Percentiles rank a stretch among this genome's conserved stretches.
Evolutionary conservation across 2,888 invertebrate species (phyloP).

Genomic region (Scrobipalpa atriplicella): DNA sequence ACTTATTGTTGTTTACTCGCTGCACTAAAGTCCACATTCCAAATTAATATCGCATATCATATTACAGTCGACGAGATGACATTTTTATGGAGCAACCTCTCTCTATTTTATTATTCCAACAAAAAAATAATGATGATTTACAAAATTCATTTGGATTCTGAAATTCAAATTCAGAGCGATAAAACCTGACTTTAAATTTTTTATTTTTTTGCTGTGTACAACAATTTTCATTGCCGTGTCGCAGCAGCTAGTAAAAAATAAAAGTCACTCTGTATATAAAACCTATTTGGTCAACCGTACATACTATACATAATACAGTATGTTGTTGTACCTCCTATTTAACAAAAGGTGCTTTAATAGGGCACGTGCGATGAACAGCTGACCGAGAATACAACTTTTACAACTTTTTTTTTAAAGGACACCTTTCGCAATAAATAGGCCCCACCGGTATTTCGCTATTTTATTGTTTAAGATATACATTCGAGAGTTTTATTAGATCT

Average conservation of each 20-base stretch:
- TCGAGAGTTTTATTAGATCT: conserved; percentile 22
- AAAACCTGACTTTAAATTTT: too few species aligned
- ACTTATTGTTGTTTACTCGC: neutral
- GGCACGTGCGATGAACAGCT: conserved; percentile 17
- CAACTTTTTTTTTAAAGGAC: conserved; percentile 43
- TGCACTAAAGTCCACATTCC: conserved; percentile 1
- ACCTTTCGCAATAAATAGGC: conserved; percentile 34
- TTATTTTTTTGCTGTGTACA: too few species aligned
- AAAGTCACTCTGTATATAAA: neutral
- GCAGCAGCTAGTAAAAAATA: neutral
- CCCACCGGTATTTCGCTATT: conserved; percentile 26
- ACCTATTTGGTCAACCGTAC: neutral
- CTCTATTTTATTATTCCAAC: neutral
- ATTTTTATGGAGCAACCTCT: neutral
- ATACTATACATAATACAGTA: neutral
- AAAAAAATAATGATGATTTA: too few species aligned
- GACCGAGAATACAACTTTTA: conserved; percentile 36
- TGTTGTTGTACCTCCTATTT: conserved; percentile 8
- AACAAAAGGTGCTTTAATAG: conserved; percentile 17
- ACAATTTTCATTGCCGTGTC: too few species aligned
- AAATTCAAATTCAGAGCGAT: too few species aligned
- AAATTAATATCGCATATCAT: conserved; percentile 1
- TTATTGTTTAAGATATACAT: conserved; percentile 18
- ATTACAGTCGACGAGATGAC: neutral
- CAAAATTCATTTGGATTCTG: too few species aligned